phyloP scores from a whole-genome alignment of 1,140 invertebrate species.

The Trichonephila clavata region DNA sequence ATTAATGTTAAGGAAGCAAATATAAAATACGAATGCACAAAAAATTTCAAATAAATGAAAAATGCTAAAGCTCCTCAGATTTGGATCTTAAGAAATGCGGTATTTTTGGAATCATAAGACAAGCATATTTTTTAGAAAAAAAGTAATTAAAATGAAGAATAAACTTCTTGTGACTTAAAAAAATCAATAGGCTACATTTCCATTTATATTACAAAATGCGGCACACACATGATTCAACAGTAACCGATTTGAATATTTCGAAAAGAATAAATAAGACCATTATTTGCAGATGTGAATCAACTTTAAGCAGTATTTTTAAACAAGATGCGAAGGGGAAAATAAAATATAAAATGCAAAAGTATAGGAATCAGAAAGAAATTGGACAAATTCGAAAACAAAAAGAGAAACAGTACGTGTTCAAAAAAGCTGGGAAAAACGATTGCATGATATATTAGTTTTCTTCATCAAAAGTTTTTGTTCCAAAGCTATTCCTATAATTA shows the following conservation, averaged over 20 bases:
- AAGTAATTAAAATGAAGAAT: conserved; percentile 37
- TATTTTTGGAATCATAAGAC: background rate
- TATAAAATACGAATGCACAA: background rate
- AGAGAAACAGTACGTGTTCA: background rate
- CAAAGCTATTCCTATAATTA: too few relatives aligned
- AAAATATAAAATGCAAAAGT: background rate
- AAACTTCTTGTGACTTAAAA: conserved; percentile 20
- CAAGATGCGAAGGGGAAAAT: background rate
- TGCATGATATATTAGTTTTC: background rate
- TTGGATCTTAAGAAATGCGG: background rate
- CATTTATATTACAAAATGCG: conserved; percentile 60
- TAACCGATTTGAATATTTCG: conserved; percentile 34
- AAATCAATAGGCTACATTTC: conserved; percentile 34
- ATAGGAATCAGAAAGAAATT: background rate
- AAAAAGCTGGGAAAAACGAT: background rate
- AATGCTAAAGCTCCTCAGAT: background rate
- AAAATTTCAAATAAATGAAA: background rate
- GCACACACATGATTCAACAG: background rate
- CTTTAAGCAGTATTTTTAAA: conserved; percentile 4
- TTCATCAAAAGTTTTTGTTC: too few relatives aligned
- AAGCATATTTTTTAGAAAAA: background rate
- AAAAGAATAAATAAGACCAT: conserved; percentile 44
- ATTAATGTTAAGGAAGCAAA: too few relatives aligned
- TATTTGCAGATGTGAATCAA: conserved; percentile 53
- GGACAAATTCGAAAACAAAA: background rate